These are phyloP conservation scores for Rhinichthys osculus DNA, from an alignment of 2,797 vertebrate genomes.

Conservation along the genomic window DNA sequence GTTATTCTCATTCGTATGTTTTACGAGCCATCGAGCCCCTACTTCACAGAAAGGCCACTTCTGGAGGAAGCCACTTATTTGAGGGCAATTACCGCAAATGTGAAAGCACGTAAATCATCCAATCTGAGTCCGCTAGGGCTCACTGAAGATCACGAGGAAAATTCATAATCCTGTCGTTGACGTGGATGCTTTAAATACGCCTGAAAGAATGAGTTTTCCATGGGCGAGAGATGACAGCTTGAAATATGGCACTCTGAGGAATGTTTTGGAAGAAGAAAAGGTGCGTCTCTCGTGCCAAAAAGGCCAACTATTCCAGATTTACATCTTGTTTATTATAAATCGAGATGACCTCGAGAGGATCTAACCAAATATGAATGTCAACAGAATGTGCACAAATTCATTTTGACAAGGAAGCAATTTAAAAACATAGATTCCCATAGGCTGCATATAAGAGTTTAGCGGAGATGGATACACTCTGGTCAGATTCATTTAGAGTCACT, in stretches of 20 bases:
- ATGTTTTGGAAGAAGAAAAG: slow-evolving; percentile 60
- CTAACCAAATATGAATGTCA: slow-evolving; percentile 35
- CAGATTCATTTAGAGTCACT: slow-evolving; percentile 3
- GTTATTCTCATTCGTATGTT: slow-evolving; percentile 33
- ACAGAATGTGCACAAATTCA: slow-evolving; percentile 67
- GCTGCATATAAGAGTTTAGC: slow-evolving; percentile 62
- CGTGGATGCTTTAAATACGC: slow-evolving; percentile 72
- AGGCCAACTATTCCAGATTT: slow-evolving; percentile 51
- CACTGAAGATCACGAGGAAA: slow-evolving; percentile 57
- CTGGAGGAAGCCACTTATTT: slow-evolving; percentile 52
- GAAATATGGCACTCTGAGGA: slow-evolving; percentile 69
- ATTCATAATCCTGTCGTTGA: slow-evolving; percentile 77
- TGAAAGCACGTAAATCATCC: slow-evolving; percentile 56
- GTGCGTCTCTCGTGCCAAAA: slow-evolving; percentile 52
- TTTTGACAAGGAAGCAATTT: slow-evolving; percentile 63
- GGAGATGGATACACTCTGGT: slow-evolving; percentile 60
- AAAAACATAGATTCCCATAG: slow-evolving; percentile 69
- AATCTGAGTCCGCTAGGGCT: slow-evolving; percentile 32
- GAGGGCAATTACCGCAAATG: slow-evolving; percentile 53
- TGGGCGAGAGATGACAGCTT: slow-evolving; percentile 71
- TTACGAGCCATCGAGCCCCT: slow-evolving; percentile 40
- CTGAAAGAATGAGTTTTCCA: slow-evolving; percentile 73
- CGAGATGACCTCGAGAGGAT: slow-evolving; percentile 59
- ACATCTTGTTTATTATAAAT: slow-evolving; percentile 71
- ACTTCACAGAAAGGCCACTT: slow-evolving; percentile 45